A percentile compares a stretch with the other conserved stretches of the same genome.
These are phyloP conservation scores for Tanaodytes sp. DNA, from an alignment of 2,888 invertebrate genomes.

Conservation along the genomic window DNA sequence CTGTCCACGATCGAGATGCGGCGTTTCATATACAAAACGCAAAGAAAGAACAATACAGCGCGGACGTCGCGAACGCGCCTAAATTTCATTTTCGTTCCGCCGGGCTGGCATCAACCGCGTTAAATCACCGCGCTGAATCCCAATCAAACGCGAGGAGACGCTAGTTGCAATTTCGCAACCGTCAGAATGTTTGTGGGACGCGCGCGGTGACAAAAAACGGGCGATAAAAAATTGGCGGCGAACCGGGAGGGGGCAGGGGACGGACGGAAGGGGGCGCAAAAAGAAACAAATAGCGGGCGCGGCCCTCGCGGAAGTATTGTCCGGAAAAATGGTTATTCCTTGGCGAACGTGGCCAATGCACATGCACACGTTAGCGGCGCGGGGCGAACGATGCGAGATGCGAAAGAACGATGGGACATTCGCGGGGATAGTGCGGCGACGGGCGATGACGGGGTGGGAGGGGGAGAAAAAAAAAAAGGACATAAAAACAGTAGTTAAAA, in stretches of 20 bases:
- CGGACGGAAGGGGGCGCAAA: slow-evolving; percentile 1
- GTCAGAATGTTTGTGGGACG: slow-evolving; percentile 14
- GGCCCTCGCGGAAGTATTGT: slow-evolving; percentile 50
- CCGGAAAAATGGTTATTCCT: slow-evolving; percentile 68
- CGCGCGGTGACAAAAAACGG: no score
- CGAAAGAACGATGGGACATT: slow-evolving; percentile 37
- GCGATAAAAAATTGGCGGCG: no score
- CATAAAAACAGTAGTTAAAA: no score
- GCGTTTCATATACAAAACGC: no score
- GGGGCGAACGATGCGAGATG: slow-evolving; percentile 59
- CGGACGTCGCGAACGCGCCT: no score
- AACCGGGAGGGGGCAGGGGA: no score
- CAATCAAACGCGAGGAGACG: slow-evolving; percentile 37
- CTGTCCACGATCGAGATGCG: no score
- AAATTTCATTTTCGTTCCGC: no score
- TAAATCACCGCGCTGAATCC: slow-evolving; percentile 21
- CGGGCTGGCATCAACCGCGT: background rate
- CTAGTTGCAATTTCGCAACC: slow-evolving; percentile 25
- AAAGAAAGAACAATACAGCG: no score
- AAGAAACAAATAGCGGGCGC: background rate
- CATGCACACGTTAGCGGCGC: slow-evolving; percentile 65
- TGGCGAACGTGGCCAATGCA: slow-evolving; percentile 66
- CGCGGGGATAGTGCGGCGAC: slow-evolving; percentile 43
- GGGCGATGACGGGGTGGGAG: slow-evolving; percentile 34
- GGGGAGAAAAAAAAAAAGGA: no score